phyloP scores from a whole-genome alignment of 2,113 vertebrate species.

The Tyrannus savana region DNA sequence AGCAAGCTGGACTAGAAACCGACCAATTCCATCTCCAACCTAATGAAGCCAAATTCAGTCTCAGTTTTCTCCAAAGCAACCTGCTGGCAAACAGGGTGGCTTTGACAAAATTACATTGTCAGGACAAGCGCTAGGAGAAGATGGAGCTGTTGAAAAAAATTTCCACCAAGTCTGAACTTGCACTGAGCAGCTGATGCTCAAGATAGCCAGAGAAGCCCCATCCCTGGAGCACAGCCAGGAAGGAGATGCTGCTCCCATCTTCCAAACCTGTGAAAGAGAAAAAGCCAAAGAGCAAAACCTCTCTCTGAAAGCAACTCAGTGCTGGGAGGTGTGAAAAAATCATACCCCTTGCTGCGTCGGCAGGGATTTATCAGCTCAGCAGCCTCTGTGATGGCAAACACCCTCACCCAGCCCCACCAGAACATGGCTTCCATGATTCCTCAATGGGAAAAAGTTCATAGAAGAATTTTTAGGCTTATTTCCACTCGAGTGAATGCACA shows the following conservation, averaged over 20 bases:
- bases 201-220: conserved; percentile 3
- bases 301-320: not conserved
- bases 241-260: not conserved
- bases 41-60: not conserved
- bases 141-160: not conserved
- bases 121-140: conserved; percentile 9
- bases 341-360: not conserved
- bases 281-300: conserved; percentile 34
- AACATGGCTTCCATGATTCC: fast-evolving
- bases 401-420: not conserved
- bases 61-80: not conserved
- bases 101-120: not conserved
- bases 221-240: not conserved
- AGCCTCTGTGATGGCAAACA: not conserved
- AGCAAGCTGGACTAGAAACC: not conserved
- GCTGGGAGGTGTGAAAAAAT: not conserved
- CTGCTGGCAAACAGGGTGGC: not conserved
- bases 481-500: fast-evolving
- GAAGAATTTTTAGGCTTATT: not conserved
- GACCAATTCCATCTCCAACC: not conserved
- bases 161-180: not conserved
- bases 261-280: conserved; percentile 28
- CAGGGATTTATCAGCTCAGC: not conserved
- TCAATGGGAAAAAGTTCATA: conserved; percentile 2
- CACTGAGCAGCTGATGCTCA: conserved; percentile 31